Evolutionary conservation across 2,888 invertebrate genomes (phyloP), one percentile per base, ranked within the genome.

Genomic region (Eremobia ochroleuca): DNA sequence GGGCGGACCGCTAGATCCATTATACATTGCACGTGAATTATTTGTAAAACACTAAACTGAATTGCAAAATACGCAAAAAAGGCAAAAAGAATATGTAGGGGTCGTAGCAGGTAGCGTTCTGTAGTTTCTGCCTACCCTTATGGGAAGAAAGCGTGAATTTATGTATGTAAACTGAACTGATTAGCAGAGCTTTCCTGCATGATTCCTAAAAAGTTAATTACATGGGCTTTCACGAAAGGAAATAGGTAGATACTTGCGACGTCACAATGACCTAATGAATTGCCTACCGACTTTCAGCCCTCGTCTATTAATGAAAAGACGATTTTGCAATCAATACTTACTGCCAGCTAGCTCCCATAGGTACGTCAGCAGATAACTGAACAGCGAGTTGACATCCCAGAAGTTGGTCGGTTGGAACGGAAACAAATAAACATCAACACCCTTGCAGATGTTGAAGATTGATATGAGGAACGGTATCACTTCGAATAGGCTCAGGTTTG

Each of bases 381-480:
- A 64, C 21, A 72, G 31, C 1, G 84, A 85, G 62, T 85, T 65
- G 8, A 79, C 34, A 18, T 72, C 21, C 86, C 87, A 89, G 18
- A 76, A 61, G 11, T 69, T 68, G 0, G 73, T 55, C 2, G 80
- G 49, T 76, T 82, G 79, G 21, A 89, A 87, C 0, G 88, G 90
- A 15, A 85, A 82, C 55, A 81, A 9, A 62, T 86, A 90, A 0
- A 75, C 65, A 0, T 67, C 62, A 0, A 40, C 34, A 0, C 89
- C 89, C 1, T 34, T 55, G 62, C 66, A 73, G 15, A 85, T 40
- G 52, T 82, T 82, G 67, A 72, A 77, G 11, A 72, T 25, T 0
- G 81, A 74, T 28, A 55, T 66, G 15, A 84, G 5, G 0, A 87
- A 59, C 4, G 89, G 87, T 4, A 83, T 70, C 21, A 72, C 13